Evolutionary conservation across 2,113 vertebrate species (phyloP).

Genomic region (Mugil cephalus): DNA sequence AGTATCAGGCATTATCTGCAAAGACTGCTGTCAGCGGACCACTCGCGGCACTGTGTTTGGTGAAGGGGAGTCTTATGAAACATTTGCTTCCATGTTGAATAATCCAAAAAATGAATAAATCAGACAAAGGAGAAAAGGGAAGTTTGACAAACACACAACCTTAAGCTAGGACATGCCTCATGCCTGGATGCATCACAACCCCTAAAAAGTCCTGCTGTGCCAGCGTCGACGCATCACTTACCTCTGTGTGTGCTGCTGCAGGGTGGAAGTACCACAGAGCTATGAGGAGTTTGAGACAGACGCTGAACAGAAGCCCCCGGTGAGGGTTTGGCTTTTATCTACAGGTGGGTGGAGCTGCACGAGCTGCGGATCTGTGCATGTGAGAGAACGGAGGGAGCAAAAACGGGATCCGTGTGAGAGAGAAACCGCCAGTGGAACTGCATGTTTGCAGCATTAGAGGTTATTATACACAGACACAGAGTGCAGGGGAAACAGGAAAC

Average conservation of each 20-base stretch:
- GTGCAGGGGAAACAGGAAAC: conserved; percentile 17
- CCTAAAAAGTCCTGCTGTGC: conserved; percentile 4
- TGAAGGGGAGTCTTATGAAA: conserved; percentile 25
- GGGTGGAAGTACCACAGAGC: conserved; percentile 81
- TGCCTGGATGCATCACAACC: neutral
- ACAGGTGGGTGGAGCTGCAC: conserved; percentile 92
- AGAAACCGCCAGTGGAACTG: conserved; percentile 24
- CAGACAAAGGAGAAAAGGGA: neutral
- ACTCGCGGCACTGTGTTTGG: conserved; percentile 1
- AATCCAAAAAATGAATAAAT: neutral
- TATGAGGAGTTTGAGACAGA: conserved; percentile 82
- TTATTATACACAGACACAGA: conserved; percentile 17
- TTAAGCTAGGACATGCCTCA: neutral
- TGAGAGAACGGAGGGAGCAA: conserved; percentile 33
- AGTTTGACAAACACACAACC: conserved; percentile 8
- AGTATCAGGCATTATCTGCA: conserved; percentile 26
- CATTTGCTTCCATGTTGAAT: conserved; percentile 1
- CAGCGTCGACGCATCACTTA: conserved; percentile 79
- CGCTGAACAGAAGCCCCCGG: conserved; percentile 86
- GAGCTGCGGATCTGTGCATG: conserved; percentile 50
- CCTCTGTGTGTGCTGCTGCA: conserved; percentile 81
- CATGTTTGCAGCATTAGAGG: conserved; percentile 40
- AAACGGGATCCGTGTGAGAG: conserved; percentile 37
- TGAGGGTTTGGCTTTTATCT: conserved; percentile 95
- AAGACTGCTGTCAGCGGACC: conserved; percentile 37